Base-by-base conservation (phyloP, 1,140 invertebrate species). In the Leptestheria dahalacensis region DNA sequence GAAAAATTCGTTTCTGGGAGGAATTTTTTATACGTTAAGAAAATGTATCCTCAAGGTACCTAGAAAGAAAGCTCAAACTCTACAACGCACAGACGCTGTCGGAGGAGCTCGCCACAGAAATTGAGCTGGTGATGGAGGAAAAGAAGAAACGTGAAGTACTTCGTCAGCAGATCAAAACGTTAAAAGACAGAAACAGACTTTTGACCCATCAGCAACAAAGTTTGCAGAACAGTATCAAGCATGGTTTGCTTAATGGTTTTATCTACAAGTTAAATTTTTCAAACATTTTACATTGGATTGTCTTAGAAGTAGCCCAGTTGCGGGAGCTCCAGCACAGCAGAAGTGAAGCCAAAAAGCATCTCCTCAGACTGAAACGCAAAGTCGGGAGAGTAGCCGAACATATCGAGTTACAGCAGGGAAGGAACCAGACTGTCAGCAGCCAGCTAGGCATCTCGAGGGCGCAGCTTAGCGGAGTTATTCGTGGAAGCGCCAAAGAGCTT, bases 401-500 rank as follows among this genome's bases (percentile, higher is more conserved):
- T 25, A 20, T 59, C 10, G 21, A 29, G n/a, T 24, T 47, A 21
- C 26, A 59, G 20, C 51, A 25, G 23, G 56, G 24, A 25, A 26
- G 11, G 29, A 59, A 47, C 25, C 3, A n/a, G 24, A 24, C 47
- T 12, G n/a, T 29, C 20, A 41, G 2, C 15, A 23, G 51, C 12
- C 24, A 60, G n/a, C 49, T 66, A 18, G 41, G 48, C 18, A 49
- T 46, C 18, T n/a, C 23, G 18, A 56, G 57, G 55, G 57, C 33
- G 3, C 59, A 78, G 28, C 67, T 84, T 26, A 84, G 83, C 64
- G 78, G 77, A 64, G 66, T 83, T 46, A 74, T 82, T 41, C 73
- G 78, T 66, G 73, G 74, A 47, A 76, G 80, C 63, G 77, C 85
- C 49, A 73, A 81, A 59, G 82, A 86, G 68, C 74, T 88, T 12